Evolutionary conservation across 2,113 vertebrate genomes (phyloP), one percentile per base, ranked within the genome.

Genomic region (Oryzias curvinotus): DNA sequence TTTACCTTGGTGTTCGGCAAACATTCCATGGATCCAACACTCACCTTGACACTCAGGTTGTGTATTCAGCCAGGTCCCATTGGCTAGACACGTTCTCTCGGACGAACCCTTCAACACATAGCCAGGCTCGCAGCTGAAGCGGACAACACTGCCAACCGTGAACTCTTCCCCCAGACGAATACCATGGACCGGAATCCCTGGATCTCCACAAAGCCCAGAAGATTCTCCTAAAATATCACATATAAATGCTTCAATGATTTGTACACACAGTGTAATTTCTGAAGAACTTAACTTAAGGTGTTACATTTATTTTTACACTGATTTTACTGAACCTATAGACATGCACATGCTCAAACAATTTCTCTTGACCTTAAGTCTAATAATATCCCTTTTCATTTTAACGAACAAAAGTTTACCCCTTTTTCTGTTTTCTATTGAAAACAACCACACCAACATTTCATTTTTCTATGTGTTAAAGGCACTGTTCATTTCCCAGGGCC

Each of bases 1-100:
- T 48, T 48, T 10, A 7, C 30, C 8, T 47, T 26, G 5, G 26
- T 26, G 65, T 41, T 60, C 43, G 57, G 55, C 52, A 15, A 7
- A 28, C 2, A 28, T 8, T 36, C 19, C 28, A 48, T 4, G 3
- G 7, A 51, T 23, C 21, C 7, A 50, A 25, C 56, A 0, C 46
- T 86, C 93, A 99, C 97, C 97, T 75, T 95, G 93, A 16, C 97
- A 99, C 42, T 99, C 97, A 0, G 97, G 95, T 81, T 99, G 97
- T 0, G 80, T 86, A 44, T 97, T 96, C 0, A 92, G 83, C 97
- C 97, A 99, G 1, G 91, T 93, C 57, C 95, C 87, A 3, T 96
- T 94, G 73, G 89, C 12, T 1, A 93, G 92, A 66, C 97, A 99
- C 3, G 60, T 84, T 49, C 97, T 90, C 77, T 98, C 95, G 0